phyloP scores from a whole-genome alignment of 1,140 invertebrate genomes.

The Nasonia giraulti region DNA sequence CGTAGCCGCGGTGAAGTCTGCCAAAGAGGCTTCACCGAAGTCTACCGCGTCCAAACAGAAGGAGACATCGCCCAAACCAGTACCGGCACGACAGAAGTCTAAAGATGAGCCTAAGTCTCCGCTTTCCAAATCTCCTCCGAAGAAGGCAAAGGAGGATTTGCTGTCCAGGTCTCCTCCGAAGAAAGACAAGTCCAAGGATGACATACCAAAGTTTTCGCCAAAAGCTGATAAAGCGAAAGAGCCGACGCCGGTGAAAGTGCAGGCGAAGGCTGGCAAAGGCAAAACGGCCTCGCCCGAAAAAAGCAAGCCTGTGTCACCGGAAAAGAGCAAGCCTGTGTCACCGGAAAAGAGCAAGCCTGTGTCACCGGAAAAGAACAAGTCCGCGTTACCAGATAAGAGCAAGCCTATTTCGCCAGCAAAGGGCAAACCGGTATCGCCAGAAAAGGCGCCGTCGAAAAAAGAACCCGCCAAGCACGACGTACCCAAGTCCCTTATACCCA shows the following conservation, averaged over 20 bases:
- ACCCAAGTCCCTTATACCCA: background rate
- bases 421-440: background rate
- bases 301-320: background rate
- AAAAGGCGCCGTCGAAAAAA: background rate
- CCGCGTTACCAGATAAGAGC: background rate
- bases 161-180: conserved; percentile 8
- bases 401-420: background rate
- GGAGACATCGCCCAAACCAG: conserved; percentile 22
- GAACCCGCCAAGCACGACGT: background rate
- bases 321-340: background rate
- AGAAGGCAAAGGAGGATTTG: conserved; percentile 15
- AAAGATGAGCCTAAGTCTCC: conserved; percentile 35
- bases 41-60: background rate
- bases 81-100: conserved; percentile 16
- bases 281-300: background rate
- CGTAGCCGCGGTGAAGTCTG: background rate
- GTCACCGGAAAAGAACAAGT: background rate
- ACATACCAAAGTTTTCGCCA: conserved; percentile 42
- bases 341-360: background rate
- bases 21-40: conserved; percentile 25
- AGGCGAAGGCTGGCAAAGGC: no score
- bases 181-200: conserved; percentile 39
- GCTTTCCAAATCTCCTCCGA: conserved; percentile 41
- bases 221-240: conserved; percentile 8
- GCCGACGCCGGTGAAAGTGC: no score